Evolutionary conservation across 2,113 vertebrate genomes (phyloP).

Genomic region (Scortum barcoo): DNA sequence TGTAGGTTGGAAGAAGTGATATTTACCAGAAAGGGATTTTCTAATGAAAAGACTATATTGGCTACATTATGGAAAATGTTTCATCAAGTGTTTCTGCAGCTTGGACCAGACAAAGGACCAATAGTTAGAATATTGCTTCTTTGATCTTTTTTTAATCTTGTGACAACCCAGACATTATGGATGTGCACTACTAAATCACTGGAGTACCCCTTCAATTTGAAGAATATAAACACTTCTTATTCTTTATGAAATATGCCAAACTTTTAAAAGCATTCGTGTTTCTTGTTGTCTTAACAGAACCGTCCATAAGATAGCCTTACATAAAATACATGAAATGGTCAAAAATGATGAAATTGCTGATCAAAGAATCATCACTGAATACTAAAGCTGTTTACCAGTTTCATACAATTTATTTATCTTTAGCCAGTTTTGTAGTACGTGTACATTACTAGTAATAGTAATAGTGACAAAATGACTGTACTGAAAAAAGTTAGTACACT

Average conservation of each 20-base stretch:
- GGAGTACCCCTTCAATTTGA: background rate
- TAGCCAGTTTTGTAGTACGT: background rate
- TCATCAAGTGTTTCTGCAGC: background rate
- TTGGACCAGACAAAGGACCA: background rate
- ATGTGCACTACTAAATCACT: background rate
- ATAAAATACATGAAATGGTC: background rate
- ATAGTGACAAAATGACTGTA: background rate
- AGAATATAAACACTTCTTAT: background rate
- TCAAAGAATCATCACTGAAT: background rate
- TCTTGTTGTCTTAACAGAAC: background rate
- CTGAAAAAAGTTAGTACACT: no score
- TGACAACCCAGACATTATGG: background rate
- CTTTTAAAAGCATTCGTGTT: background rate
- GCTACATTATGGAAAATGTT: conserved; percentile 9
- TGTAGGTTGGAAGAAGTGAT: background rate
- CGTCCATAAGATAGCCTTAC: background rate
- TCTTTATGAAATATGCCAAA: background rate
- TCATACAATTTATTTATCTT: background rate
- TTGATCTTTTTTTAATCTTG: background rate
- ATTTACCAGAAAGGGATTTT: conserved; percentile 2
- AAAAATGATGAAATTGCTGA: background rate
- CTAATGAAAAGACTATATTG: background rate
- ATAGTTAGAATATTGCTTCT: background rate
- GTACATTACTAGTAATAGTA: background rate
- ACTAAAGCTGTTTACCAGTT: background rate